Conservation (phyloP, 2,888 invertebrate species). For the Andrena chrysosceles region DNA sequence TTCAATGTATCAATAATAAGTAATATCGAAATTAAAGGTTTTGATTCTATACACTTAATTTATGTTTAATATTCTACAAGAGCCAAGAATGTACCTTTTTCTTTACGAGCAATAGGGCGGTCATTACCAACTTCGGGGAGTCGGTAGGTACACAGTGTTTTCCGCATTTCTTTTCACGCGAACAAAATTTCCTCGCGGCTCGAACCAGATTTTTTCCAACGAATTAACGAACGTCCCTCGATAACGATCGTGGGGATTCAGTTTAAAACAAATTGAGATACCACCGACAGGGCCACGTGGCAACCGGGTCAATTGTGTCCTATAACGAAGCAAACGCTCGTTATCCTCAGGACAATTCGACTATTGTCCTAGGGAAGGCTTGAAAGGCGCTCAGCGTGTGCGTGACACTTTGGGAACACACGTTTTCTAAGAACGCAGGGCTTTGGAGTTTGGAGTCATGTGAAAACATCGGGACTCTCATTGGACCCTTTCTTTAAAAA, state of each 20-base stretch:
- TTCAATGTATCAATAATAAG: too few relatives aligned
- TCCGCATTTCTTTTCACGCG: neutral
- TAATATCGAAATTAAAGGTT: too few relatives aligned
- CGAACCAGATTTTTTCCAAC: neutral
- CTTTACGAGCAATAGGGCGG: too few relatives aligned
- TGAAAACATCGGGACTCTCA: neutral
- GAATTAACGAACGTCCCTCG: conserved; percentile 6
- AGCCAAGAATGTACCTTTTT: too few relatives aligned
- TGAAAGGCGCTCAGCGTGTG: conserved; percentile 41
- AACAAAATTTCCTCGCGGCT: conserved; percentile 4
- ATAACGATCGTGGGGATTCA: conserved; percentile 50
- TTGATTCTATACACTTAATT: too few relatives aligned
- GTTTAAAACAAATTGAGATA: conserved; percentile 51
- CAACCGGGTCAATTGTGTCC: conserved; percentile 64
- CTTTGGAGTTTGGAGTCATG: conserved; percentile 3
- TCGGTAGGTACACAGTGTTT: neutral
- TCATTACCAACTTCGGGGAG: neutral
- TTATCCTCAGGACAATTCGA: conserved; percentile 69
- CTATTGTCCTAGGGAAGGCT: conserved; percentile 60
- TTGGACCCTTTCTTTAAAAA: too few relatives aligned
- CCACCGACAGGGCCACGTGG: conserved; percentile 68
- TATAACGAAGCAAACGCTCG: conserved; percentile 74
- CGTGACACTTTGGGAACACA: conserved; percentile 40
- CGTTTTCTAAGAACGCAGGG: conserved; percentile 16
- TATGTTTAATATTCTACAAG: too few relatives aligned